Percentiles rank a stretch among this genome's conserved stretches.
Evolutionary conservation across 2,113 vertebrate genomes (phyloP).

Genomic region (Hemicordylus capensis): DNA sequence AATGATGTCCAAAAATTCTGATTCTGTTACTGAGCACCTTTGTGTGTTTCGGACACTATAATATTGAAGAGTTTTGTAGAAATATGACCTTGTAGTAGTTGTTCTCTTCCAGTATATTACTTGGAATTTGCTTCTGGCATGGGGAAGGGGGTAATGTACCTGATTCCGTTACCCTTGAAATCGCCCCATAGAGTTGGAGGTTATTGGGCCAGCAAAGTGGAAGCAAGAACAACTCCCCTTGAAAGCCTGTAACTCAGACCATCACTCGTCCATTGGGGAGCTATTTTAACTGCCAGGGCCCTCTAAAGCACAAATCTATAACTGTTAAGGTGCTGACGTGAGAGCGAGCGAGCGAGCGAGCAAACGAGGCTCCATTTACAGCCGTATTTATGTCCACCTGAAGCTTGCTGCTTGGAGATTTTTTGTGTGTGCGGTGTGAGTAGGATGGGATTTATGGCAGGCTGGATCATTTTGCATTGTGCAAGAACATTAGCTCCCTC

Average conservation of each 20-base stretch:
- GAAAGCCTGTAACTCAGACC: rapidly evolving
- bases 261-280: neutral
- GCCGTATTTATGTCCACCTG: neutral
- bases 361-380: neutral
- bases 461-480: rapidly evolving
- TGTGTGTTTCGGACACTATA: no score
- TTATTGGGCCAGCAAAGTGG: neutral
- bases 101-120: no score
- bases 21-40: no score
- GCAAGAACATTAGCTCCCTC: neutral
- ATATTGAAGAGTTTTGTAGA: no score
- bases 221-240: neutral
- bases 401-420: neutral
- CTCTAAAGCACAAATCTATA: neutral
- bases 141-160: no score
- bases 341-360: neutral
- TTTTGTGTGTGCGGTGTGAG: neutral
- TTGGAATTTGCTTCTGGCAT: no score
- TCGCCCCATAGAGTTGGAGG: neutral
- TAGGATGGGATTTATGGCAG: neutral
- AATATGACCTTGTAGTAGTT: no score
- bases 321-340: neutral
- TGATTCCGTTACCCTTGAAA: no score
- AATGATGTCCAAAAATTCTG: no score
- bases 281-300: neutral